Evolutionary conservation across 1,140 invertebrate species (phyloP).

Genomic region (Drosophila subpulchrella): DNA sequence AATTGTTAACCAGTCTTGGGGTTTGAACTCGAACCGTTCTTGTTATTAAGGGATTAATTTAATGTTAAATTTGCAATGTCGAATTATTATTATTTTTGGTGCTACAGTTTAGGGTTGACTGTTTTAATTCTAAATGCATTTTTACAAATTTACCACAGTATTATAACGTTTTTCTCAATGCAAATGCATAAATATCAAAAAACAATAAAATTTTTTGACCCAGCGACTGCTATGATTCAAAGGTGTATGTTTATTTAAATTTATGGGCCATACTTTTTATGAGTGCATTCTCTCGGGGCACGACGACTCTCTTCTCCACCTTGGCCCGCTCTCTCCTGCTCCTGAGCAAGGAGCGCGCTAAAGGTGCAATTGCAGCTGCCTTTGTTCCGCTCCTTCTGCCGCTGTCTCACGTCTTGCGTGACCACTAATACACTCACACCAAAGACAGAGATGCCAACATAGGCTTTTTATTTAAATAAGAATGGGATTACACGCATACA

Average conservation of each 20-base stretch:
- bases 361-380: conserved; percentile 83
- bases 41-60: too few species aligned
- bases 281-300: conserved; percentile 21
- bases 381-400: conserved; percentile 54
- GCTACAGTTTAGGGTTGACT: too few species aligned
- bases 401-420: conserved; percentile 68
- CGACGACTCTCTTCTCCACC: conserved; percentile 7
- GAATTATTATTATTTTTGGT: too few species aligned
- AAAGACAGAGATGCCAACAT: conserved; percentile 16
- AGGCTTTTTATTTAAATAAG: not conserved
- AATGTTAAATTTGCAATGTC: too few species aligned
- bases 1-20: too few species aligned
- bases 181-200: too few species aligned
- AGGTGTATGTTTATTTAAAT: not conserved
- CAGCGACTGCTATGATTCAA: too few species aligned
- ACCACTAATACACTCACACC: conserved; percentile 57
- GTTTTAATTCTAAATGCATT: too few species aligned
- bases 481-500: not conserved
- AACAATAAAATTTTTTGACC: too few species aligned
- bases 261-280: not conserved
- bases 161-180: too few species aligned
- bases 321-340: conserved; percentile 34
- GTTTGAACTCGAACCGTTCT: too few species aligned
- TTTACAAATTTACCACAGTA: too few species aligned
- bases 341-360: conserved; percentile 58